Base-by-base conservation (phyloP, 1,140 invertebrate genomes). In the Apis dorsata region DNA sequence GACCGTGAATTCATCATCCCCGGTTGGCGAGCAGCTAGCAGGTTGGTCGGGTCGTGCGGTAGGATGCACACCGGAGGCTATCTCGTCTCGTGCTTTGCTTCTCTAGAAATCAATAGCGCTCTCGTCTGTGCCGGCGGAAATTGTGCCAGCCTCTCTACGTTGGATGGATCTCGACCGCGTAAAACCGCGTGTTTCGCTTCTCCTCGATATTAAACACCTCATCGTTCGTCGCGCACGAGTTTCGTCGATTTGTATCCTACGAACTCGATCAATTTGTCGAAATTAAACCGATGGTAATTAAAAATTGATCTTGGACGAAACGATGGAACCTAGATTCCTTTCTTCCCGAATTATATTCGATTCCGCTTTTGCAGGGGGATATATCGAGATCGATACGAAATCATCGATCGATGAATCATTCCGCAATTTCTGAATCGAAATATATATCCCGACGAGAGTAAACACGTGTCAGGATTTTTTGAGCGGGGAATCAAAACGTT, bases 1-100 rank as follows among this genome's bases (percentile, higher is more conserved):
- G 91, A 90, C 91, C 91, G 88, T 90, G 89, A 91, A 90, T 89
- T 71, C 77, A 80, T 55, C 84, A 85, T 77, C 84, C 84, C 75
- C 19, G 57, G 55, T 60, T 59, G 21, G 12, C 28, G 2, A n/a
- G 60, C 24, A 44, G 51, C 21, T 62, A 60, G 75, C 71, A 85
- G 73, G 78, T 84, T 63, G 83, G 77, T 65, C 51, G 79, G 57
- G 55, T 81, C 3, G 63, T 53, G 71, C 83, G 79, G 57, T 53
- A 70, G 60, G 86, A 87, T 79, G 82, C 83, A 75, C 81, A 86
- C 73, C 79, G 81, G 24, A 60, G 72, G 72, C 73, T 81, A 83
- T 74, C 83, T 84, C 60, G 66, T 83, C 69, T 80, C 84, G 73
- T 65, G 72, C 63, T 34, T 19, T 68, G 53, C 79, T 62, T 57